Percentiles rank a stretch among this genome's conserved stretches.
These are phyloP conservation scores for Junco hyemalis DNA, from an alignment of 2,113 vertebrate species.

Conservation along the genomic window DNA sequence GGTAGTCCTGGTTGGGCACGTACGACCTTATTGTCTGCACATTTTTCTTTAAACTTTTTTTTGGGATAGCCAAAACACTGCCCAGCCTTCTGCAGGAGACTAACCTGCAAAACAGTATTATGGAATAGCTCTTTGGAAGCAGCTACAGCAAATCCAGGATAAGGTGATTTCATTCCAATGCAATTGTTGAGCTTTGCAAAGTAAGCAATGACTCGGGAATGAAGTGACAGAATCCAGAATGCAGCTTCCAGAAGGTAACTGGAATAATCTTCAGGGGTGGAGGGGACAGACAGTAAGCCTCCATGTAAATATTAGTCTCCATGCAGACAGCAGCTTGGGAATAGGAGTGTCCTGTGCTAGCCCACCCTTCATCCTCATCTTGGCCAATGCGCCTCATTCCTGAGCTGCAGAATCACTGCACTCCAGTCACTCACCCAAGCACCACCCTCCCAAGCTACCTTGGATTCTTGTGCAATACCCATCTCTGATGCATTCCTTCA, in stretches of 20 bases:
- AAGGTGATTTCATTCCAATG: not conserved
- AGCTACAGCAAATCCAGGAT: not conserved
- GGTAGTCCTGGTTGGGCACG: not conserved
- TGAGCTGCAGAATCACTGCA: constrained; percentile 39
- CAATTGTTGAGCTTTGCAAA: not conserved
- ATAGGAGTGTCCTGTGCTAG: constrained; percentile 50
- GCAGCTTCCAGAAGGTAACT: constrained; percentile 37
- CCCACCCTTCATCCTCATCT: constrained; percentile 41
- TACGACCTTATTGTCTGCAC: not conserved
- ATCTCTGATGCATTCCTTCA: not conserved
- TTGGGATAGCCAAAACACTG: not conserved
- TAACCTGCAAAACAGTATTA: not conserved
- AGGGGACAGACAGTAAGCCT: constrained; percentile 22
- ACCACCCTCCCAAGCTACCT: constrained; percentile 34
- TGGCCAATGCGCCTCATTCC: constrained; percentile 51
- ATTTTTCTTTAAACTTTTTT: not conserved
- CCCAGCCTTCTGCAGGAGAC: not conserved
- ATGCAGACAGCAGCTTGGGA: constrained; percentile 30
- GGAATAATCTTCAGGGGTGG: constrained; percentile 35
- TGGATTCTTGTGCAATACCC: not conserved
- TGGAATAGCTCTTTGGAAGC: not conserved
- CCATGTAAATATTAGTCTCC: constrained; percentile 44
- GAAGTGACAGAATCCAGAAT: not conserved
- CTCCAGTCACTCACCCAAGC: not conserved
- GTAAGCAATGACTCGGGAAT: not conserved